These are phyloP conservation scores for Pollenia griseotomentosa DNA, from an alignment of 2,888 invertebrate genomes.

Conservation along the genomic window DNA sequence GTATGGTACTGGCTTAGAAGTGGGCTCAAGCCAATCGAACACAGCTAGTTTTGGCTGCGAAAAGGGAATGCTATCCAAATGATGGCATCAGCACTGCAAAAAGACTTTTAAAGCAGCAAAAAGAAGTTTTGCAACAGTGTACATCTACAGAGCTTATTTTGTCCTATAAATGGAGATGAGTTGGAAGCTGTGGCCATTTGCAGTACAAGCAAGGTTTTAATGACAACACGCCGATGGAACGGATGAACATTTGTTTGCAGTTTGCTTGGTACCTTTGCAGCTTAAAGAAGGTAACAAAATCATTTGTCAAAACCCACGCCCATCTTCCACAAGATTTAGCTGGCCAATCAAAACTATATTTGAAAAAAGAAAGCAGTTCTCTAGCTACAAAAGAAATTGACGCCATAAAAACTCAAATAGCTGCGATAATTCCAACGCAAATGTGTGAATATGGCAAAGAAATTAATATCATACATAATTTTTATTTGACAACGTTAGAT, in stretches of 20 bases:
- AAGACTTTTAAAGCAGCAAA: conserved; percentile 43
- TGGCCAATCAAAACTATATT: not conserved
- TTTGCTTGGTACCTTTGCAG: conserved; percentile 44
- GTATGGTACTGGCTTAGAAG: not conserved
- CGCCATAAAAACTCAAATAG: conserved; percentile 42
- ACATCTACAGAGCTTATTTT: not conserved
- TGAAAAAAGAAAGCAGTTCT: conserved; percentile 38
- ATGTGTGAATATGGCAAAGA: conserved; percentile 1
- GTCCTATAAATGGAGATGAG: no score
- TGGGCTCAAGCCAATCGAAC: not conserved
- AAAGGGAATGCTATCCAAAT: not conserved
- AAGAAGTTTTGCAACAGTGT: conserved; percentile 33
- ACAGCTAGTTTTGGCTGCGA: no score
- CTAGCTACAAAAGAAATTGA: conserved; percentile 38
- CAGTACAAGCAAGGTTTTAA: conserved; percentile 44
- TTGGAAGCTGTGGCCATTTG: conserved; percentile 37
- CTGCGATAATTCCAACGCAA: conserved; percentile 12
- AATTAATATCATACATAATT: conserved; percentile 4
- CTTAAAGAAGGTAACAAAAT: not conserved
- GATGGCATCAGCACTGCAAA: conserved; percentile 39
- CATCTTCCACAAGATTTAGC: conserved; percentile 22
- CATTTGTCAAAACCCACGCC: conserved; percentile 31
- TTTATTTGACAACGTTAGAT: not conserved
- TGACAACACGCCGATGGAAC: conserved; percentile 36
- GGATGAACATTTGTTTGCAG: conserved; percentile 56